phyloP scores from a whole-genome alignment of 2,113 vertebrate genomes.

The Eretmochelys imbricata region DNA sequence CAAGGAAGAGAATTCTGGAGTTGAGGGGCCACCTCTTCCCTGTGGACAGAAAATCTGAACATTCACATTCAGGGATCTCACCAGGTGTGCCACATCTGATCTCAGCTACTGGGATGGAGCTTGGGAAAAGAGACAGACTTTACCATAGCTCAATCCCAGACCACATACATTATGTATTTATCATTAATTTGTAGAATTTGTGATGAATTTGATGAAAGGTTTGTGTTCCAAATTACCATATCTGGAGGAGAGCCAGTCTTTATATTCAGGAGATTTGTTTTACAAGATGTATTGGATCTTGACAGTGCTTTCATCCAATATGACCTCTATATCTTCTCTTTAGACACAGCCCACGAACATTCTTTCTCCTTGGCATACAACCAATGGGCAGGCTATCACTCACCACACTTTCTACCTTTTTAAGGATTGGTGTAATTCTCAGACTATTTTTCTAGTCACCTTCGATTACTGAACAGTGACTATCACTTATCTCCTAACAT shows the following conservation, averaged over 20 bases:
- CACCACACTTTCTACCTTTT: not conserved
- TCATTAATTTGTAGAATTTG: not conserved
- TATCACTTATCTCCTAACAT: not conserved
- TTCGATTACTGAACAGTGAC: not conserved
- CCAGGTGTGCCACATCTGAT: not conserved
- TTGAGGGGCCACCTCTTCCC: not conserved
- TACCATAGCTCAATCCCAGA: not conserved
- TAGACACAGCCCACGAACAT: not conserved
- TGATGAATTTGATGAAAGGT: not conserved
- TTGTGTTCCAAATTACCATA: not conserved
- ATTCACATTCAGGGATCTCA: not conserved
- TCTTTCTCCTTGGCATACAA: not conserved
- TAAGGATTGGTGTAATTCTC: not conserved
- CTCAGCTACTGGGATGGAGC: not conserved
- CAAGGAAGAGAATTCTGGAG: not conserved
- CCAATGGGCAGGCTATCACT: not conserved
- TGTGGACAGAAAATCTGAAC: not conserved
- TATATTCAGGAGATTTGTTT: not conserved
- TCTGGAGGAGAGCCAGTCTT: not conserved
- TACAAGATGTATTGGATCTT: not conserved
- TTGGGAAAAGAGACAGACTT: not conserved
- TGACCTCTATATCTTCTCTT: not conserved
- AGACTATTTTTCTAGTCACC: not conserved
- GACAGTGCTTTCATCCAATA: not conserved
- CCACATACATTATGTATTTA: not conserved